A percentile compares a stretch with the other conserved stretches of the same genome.
These are phyloP conservation scores for Lydus trimaculatus DNA, from an alignment of 2,888 invertebrate genomes.

Conservation along the genomic window DNA sequence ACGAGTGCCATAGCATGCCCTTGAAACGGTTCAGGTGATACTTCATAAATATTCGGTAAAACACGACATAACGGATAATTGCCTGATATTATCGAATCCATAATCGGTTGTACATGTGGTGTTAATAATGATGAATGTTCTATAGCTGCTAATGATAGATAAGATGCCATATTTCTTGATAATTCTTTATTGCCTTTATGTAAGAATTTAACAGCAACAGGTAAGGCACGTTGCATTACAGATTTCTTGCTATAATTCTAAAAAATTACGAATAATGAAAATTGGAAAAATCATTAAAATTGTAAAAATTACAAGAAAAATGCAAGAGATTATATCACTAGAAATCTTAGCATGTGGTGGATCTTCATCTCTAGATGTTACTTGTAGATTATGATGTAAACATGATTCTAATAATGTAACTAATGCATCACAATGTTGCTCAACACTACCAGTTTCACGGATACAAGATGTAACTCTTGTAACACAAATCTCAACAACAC, in stretches of 20 bases:
- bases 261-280: conserved; percentile 42
- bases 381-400: conserved; percentile 86
- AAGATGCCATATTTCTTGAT: conserved; percentile 88
- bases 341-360: conserved; percentile 97
- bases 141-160: conserved; percentile 90
- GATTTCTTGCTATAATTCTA: conserved; percentile 75
- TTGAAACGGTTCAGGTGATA: conserved; percentile 85
- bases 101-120: conserved; percentile 87
- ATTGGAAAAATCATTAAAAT: background rate
- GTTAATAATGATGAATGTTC: conserved; percentile 87
- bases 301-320: conserved; percentile 78
- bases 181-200: conserved; percentile 90
- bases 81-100: conserved; percentile 89
- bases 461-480: conserved; percentile 90
- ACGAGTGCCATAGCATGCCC: conserved; percentile 85
- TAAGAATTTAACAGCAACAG: conserved; percentile 90
- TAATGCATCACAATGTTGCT: conserved; percentile 83
- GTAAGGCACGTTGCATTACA: conserved; percentile 85
- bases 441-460: conserved; percentile 86
- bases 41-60: conserved; percentile 88
- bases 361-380: conserved; percentile 80
- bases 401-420: conserved; percentile 88
- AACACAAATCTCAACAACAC: conserved; percentile 93
- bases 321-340: conserved; percentile 92
- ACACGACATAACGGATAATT: conserved; percentile 89